Base-by-base conservation (phyloP, 1,140 invertebrate genomes). In the Hestina assimilis region DNA sequence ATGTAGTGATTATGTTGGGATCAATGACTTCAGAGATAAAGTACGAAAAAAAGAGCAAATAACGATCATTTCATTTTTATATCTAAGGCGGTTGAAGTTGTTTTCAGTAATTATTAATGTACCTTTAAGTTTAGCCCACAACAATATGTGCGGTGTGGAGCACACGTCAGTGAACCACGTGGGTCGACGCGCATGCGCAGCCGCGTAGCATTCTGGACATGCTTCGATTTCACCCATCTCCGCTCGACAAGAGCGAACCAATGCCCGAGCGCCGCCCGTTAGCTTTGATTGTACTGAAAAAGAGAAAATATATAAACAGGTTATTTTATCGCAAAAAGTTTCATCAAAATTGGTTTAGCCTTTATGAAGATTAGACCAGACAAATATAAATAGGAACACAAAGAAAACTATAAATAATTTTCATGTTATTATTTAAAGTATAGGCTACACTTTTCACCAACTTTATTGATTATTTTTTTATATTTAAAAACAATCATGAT, bases 141-240 rank as follows among this genome's bases (percentile, higher is more conserved):
- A 92, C 15, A 98, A 80, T 0, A 95, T 89, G 88, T 98, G 97
- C 1, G 97, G 96, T 33, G 92, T 91, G 69, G 94, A 92, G 89
- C 97, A 99, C 1, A 96, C 95, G 79, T 97, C 95, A 1, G 94
- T 93, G 79, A 98, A 98, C 96, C 96, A 98, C 4, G 94, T 92
- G 20, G 93, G 93, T 50, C 92, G 89, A 31, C 93, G 92, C n/a
- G 93, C 93, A 65, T 96, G 95, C 9, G 96, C 94, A 69, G 95
- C 96, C 17, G 92, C 89, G 79, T 98, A 98, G 77, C 97, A 98
- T 71, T 97, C 94, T 0, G 96, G 93, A 79, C 97, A 99, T n/a
- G 96, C 94, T 72, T 98, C 96, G 59, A 98, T 97, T 88, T 98
- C 96, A 40, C 91, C 92, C 86, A 96, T 94, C 88, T 98, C 96